A percentile compares a stretch with the other conserved stretches of the same genome.
phyloP scores from a whole-genome alignment of 2,888 invertebrate species.

The Caprella mutica region DNA sequence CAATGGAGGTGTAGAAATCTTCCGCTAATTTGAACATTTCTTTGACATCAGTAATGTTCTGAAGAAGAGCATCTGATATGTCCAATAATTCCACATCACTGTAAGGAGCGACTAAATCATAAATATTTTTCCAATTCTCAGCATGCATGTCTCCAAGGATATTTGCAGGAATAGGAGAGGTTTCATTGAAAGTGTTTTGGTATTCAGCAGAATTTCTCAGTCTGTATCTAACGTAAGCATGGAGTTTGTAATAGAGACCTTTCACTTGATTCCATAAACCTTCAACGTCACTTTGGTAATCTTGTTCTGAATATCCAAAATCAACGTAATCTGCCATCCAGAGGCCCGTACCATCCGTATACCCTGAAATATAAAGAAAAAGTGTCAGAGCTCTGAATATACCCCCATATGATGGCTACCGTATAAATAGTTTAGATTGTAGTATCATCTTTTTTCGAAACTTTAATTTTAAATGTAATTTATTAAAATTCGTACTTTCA shows the following conservation, averaged over 20 bases:
- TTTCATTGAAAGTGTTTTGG: slow-evolving; percentile 36
- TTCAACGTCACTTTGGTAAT: slow-evolving; percentile 57
- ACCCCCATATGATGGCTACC: too few species aligned
- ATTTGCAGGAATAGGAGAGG: slow-evolving; percentile 75
- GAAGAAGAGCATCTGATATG: slow-evolving; percentile 64
- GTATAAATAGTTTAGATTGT: too few species aligned
- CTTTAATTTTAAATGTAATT: too few species aligned
- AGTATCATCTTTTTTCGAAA: too few species aligned
- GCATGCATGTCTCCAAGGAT: slow-evolving; percentile 74
- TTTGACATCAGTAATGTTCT: too few species aligned
- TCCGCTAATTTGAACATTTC: slow-evolving; percentile 74
- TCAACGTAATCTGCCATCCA: slow-evolving; percentile 55
- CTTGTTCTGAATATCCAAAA: slow-evolving; percentile 47
- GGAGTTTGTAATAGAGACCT: slow-evolving; percentile 68
- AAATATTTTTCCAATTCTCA: slow-evolving; percentile 66
- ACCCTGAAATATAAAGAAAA: too few species aligned
- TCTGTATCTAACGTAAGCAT: slow-evolving; percentile 64
- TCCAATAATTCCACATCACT: slow-evolving; percentile 57
- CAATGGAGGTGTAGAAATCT: slow-evolving; percentile 70
- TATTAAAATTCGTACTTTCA: too few species aligned
- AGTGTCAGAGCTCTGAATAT: too few species aligned
- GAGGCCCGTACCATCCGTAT: too few species aligned
- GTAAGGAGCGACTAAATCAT: slow-evolving; percentile 62
- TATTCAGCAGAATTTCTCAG: slow-evolving; percentile 51
- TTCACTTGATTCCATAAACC: slow-evolving; percentile 60